These are phyloP conservation scores for Sorex maritimensis DNA, from an alignment of 2,797 vertebrate genomes.

Conservation along the genomic window DNA sequence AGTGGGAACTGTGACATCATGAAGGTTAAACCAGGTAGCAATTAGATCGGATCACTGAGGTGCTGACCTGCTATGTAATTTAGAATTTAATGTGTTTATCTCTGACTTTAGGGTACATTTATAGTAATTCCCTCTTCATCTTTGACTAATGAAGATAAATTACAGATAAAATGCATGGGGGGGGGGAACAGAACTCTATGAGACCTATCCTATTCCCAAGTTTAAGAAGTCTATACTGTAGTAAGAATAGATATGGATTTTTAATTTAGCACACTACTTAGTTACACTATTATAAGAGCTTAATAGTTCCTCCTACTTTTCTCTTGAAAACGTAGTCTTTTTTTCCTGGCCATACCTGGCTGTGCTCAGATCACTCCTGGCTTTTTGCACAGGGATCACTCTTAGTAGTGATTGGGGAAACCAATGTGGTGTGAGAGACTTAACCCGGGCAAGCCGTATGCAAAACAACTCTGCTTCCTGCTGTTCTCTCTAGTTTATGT, in stretches of 20 bases:
- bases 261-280: constrained; percentile 18
- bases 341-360: too few species aligned
- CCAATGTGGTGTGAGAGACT: too few species aligned
- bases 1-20: constrained; percentile 55
- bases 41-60: constrained; percentile 61
- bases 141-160: constrained; percentile 19
- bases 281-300: constrained; percentile 12
- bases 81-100: constrained; percentile 17
- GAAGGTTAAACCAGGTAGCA: constrained; percentile 50
- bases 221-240: neutral
- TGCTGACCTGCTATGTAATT: neutral
- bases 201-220: neutral
- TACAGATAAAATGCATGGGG: constrained; percentile 14
- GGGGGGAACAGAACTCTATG: constrained; percentile 17
- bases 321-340: neutral
- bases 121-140: constrained; percentile 34
- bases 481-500: too few species aligned
- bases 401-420: too few species aligned
- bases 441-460: too few species aligned
- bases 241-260: neutral
- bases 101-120: constrained; percentile 25
- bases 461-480: too few species aligned
- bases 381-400: too few species aligned
- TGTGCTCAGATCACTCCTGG: too few species aligned
- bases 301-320: neutral